Base-by-base conservation (phyloP, 2,797 vertebrate genomes). In the Thripadectes ignobilis region DNA sequence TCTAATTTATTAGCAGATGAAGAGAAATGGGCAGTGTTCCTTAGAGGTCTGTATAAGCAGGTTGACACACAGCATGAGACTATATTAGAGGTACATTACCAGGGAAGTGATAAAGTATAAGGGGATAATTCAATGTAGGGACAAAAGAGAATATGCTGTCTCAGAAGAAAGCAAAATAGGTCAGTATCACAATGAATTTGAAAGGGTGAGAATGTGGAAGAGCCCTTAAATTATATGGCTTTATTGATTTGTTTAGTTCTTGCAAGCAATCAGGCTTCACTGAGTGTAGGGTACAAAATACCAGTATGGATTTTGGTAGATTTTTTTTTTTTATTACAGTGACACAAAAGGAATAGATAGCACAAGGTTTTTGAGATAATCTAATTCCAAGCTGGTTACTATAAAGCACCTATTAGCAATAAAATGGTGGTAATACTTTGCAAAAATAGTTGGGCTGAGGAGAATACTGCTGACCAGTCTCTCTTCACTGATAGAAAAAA, bases 181-280 rank as follows among this genome's bases (percentile, higher is more conserved):
- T 95, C 74, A 57, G 45, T 80, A 88, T 76, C 54, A 46, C 24
- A 41, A 27, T 58, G 72, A 73, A 61, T 67, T 32, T 85, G 75
- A 49, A 79, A 75, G 29, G 29, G 19, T 34, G 36, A 59, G 46
- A 69, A 63, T 77, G 32, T 59, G 68, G 85, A 73, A 85, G 23
- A 45, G 7, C 29, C 21, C 48, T 71, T 55, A 69, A 8, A 86
- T 93, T 93, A 86, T 86, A 51, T 15, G 3, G 10, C 62, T 89
- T 68, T 86, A 94, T 93, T 88, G 82, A 92, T 94, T 81, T 91
- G 62, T 91, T 96, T 89, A n/a, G 46, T 89, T 93, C 73, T 84
- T 89, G 38, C 45, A 89, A 95, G 65, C 41, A 75, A 41, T 92
- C 5, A 6, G 89, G 62, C 34, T 66, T 85, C 63, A 41, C 23